Percentiles rank a stretch among this genome's conserved stretches.
These are phyloP conservation scores for Gasterosteus aculeatus DNA, from an alignment of 2,113 vertebrate species.

Conservation along the genomic window DNA sequence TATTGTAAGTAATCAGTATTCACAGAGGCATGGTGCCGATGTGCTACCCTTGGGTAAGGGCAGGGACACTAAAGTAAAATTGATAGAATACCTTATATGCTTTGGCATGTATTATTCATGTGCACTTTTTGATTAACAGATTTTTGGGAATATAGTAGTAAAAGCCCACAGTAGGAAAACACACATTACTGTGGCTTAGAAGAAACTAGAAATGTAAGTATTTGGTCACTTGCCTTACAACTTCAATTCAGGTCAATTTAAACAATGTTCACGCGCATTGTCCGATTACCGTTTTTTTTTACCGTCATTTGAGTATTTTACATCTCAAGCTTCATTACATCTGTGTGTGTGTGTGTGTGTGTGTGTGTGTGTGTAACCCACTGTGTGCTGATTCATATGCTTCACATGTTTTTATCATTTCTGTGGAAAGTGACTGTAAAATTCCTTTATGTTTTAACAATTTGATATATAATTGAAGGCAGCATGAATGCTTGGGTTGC, in stretches of 20 bases:
- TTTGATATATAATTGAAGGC: constrained; percentile 28
- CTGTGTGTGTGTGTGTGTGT: constrained; percentile 44
- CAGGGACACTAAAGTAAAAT: constrained; percentile 44
- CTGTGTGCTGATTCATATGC: not conserved
- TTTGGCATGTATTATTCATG: constrained; percentile 58
- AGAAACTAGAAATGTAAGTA: not conserved
- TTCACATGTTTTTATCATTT: constrained; percentile 1
- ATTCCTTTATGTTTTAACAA: constrained; percentile 24
- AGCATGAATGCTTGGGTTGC: constrained; percentile 31
- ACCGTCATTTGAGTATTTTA: not conserved
- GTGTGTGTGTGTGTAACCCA: not conserved
- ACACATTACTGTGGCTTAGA: not conserved
- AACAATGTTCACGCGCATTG: not conserved
- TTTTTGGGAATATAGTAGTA: not conserved
- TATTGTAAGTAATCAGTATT: constrained; percentile 53
- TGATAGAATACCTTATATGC: constrained; percentile 55
- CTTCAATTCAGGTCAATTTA: not conserved
- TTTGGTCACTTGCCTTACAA: not conserved
- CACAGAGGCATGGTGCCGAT: constrained; percentile 15
- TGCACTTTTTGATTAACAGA: constrained; percentile 5
- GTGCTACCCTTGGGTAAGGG: constrained; percentile 52
- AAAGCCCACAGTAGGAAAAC: not conserved
- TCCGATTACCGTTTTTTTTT: not conserved
- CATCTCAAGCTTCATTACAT: constrained; percentile 35
- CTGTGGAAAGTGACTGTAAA: not conserved